Evolutionary conservation across 1,140 invertebrate species (phyloP).

Genomic region (Heliconius eleuchia): DNA sequence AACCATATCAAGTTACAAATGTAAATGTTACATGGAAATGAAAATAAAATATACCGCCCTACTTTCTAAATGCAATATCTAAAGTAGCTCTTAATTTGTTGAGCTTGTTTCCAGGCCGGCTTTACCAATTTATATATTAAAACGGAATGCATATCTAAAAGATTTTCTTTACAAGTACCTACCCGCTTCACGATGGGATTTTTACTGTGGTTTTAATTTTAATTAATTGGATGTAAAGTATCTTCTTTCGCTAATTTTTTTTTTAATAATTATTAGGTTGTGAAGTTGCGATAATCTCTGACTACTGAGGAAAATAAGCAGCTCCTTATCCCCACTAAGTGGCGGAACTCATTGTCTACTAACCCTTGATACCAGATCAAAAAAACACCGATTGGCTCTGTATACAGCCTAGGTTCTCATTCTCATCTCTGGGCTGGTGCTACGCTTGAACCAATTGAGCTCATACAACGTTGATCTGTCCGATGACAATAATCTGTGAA

Average conservation of each 20-base stretch:
- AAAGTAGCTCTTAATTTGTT: conserved; percentile 19
- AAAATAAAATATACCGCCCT: conserved; percentile 10
- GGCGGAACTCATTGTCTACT: too few relatives aligned
- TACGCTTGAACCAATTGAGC: too few relatives aligned
- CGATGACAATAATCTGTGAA: too few relatives aligned
- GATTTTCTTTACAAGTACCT: background rate
- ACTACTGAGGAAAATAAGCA: too few relatives aligned
- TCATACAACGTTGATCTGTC: too few relatives aligned
- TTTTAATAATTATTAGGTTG: background rate
- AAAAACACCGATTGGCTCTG: too few relatives aligned
- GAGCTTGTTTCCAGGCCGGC: conserved; percentile 3
- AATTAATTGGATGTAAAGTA: background rate
- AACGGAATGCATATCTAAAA: background rate
- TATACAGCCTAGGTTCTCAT: too few relatives aligned
- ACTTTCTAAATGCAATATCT: conserved; percentile 19
- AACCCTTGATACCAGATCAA: too few relatives aligned
- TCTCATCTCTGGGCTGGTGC: too few relatives aligned
- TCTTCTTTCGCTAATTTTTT: background rate
- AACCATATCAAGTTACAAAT: background rate
- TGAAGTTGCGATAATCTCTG: too few relatives aligned
- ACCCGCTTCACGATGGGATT: background rate
- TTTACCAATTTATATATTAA: conserved; percentile 2
- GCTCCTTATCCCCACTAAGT: too few relatives aligned
- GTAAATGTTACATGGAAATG: background rate
- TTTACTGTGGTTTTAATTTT: background rate